Conservation (phyloP, 2,113 vertebrate species). For the Phaethornis superciliosus region DNA sequence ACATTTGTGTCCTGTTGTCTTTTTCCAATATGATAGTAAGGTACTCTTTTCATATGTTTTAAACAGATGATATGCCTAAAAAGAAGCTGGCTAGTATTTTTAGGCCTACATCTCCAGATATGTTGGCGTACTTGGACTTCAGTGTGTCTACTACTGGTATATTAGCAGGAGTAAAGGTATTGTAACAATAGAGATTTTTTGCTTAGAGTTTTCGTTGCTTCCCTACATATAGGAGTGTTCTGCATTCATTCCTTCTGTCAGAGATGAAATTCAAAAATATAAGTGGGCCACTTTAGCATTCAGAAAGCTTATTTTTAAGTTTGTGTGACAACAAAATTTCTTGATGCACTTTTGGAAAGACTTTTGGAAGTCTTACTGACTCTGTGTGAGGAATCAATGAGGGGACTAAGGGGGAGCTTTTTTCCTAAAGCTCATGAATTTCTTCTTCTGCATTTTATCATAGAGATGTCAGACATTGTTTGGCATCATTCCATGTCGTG, state of each 20-base stretch:
- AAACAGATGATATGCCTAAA: conserved; percentile 91
- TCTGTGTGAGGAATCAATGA: background rate
- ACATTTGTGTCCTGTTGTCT: background rate
- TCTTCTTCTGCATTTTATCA: background rate
- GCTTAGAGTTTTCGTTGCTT: background rate
- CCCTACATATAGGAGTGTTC: background rate
- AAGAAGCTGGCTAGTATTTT: conserved; percentile 88
- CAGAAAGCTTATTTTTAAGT: background rate
- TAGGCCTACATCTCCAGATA: conserved; percentile 89
- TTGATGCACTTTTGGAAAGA: background rate
- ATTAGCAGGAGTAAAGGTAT: conserved; percentile 95
- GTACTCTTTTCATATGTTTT: background rate
- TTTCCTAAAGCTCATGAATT: background rate
- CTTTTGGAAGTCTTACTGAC: background rate
- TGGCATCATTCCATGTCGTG: background rate
- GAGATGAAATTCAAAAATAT: background rate
- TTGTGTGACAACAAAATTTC: background rate
- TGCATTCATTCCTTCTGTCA: background rate
- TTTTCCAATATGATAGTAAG: background rate
- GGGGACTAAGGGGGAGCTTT: background rate
- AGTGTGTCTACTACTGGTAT: conserved; percentile 97
- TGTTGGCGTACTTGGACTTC: conserved; percentile 95
- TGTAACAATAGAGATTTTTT: background rate
- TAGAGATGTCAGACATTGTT: background rate
- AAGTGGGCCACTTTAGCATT: background rate